A percentile compares a stretch with the other conserved stretches of the same genome.
These are phyloP conservation scores for Drosophila anomelani DNA, from an alignment of 2,888 invertebrate species.

Conservation along the genomic window DNA sequence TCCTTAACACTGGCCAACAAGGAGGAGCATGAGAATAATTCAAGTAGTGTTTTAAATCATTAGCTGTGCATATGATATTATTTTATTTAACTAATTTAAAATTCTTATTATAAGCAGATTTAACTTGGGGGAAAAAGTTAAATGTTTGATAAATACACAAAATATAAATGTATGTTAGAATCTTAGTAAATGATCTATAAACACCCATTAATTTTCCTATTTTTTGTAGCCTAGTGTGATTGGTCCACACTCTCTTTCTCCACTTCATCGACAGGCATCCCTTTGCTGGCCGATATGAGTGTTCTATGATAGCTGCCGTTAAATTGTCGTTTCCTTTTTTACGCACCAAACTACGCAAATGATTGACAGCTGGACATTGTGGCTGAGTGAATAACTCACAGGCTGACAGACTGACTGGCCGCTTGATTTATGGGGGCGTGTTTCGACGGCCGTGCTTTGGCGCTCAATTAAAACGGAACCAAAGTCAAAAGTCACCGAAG, in stretches of 20 bases:
- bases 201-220: neutral
- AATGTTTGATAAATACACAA: neutral
- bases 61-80: too few relatives aligned
- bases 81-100: neutral
- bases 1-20: conserved; percentile 14
- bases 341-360: conserved; percentile 54
- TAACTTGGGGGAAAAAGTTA: neutral
- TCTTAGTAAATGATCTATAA: neutral
- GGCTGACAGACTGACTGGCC: conserved; percentile 38
- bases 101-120: neutral
- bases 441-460: conserved; percentile 51
- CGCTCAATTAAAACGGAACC: conserved; percentile 67
- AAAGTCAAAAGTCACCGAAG: conserved; percentile 42
- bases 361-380: conserved; percentile 74
- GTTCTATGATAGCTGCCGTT: conserved; percentile 53
- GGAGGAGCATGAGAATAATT: neutral
- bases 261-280: neutral
- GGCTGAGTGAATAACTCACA: conserved; percentile 43
- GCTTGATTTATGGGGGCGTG: conserved; percentile 73
- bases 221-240: neutral
- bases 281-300: conserved; percentile 1
- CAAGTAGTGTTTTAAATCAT: neutral
- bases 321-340: conserved; percentile 72
- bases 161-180: neutral
- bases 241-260: neutral